Conservation (phyloP, 2,797 vertebrate genomes). For the Kryptopterus vitreolus region DNA sequence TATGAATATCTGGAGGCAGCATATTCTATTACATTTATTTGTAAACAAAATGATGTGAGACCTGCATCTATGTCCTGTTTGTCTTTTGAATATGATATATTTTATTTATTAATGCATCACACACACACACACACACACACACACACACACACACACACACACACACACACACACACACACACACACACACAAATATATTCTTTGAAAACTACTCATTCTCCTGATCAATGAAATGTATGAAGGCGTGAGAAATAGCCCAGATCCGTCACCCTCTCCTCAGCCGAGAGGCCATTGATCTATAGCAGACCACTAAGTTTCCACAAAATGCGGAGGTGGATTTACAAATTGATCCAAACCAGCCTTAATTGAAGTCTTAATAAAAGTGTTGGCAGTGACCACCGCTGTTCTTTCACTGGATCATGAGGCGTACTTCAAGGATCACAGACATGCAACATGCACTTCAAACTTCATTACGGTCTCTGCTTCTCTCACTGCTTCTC, state of each 20-base stretch:
- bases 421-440: constrained; percentile 20
- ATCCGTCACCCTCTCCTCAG: constrained; percentile 62
- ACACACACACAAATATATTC: constrained; percentile 53
- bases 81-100: not conserved
- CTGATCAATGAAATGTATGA: constrained; percentile 68
- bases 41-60: not conserved
- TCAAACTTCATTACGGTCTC: not conserved
- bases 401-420: constrained; percentile 11
- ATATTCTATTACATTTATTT: too few species aligned
- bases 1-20: not conserved
- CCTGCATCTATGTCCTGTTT: not conserved
- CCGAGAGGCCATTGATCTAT: constrained; percentile 67
- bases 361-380: constrained; percentile 52
- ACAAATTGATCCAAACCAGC: constrained; percentile 49
- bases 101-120: too few species aligned
- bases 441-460: constrained; percentile 8
- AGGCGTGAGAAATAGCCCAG: constrained; percentile 72
- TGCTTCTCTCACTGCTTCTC: not conserved
- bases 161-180: constrained; percentile 8
- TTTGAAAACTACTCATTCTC: constrained; percentile 63
- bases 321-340: constrained; percentile 41
- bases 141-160: not conserved
- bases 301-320: constrained; percentile 50
- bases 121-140: too few species aligned
- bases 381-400: constrained; percentile 49